Evolutionary conservation across 2,888 invertebrate genomes (phyloP), one percentile per base, ranked within the genome.

Genomic region (Leptodirus hochenwartii): DNA sequence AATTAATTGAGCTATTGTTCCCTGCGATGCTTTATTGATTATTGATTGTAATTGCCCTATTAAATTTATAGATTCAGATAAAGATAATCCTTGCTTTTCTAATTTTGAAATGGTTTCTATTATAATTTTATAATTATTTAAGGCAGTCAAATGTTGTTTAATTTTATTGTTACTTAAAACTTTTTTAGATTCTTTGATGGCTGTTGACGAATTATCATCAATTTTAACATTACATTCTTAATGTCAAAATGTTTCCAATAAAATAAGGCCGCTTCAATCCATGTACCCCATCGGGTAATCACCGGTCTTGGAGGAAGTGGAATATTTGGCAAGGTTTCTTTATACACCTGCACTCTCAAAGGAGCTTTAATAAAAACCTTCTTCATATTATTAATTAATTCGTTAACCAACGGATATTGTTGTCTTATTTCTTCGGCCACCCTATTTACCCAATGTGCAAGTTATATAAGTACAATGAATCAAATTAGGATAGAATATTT

Each of bases 261-360:
- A n/a, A 20, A 20, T 20, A 20, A 20, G n/a, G 20, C 20, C 20
- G 20, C n/a, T 20, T 20, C 20, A 6, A 20, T 6, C 20, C 20
- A 20, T 20, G 20, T 20, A 8, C 20, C n/a, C 6, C n/a, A 20
- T 20, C 20, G 6, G 6, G 20, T 20, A 20, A 20, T 20, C 8
- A 20, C 20, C 6, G 20, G 20, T 8, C n/a, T 20, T 20, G 20
- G 20, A 20, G 20, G 20, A 6, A 20, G 20, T 20, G n/a, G n/a
- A n/a, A n/a, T n/a, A n/a, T n/a, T n/a, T n/a, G n/a, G n/a, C n/a
- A n/a, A n/a, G n/a, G 6, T 20, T 20, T 20, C 20, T 20, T 20
- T 20, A 20, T 20, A 20, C n/a, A 20, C n/a, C n/a, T 20, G 20
- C 20, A 20, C 20, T 20, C n/a, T 20, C n/a, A 20, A 20, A 8